Percentiles rank a stretch among this genome's conserved stretches.
Conservation (phyloP, 2,888 invertebrate species). For the Pachydiplax longipennis region DNA sequence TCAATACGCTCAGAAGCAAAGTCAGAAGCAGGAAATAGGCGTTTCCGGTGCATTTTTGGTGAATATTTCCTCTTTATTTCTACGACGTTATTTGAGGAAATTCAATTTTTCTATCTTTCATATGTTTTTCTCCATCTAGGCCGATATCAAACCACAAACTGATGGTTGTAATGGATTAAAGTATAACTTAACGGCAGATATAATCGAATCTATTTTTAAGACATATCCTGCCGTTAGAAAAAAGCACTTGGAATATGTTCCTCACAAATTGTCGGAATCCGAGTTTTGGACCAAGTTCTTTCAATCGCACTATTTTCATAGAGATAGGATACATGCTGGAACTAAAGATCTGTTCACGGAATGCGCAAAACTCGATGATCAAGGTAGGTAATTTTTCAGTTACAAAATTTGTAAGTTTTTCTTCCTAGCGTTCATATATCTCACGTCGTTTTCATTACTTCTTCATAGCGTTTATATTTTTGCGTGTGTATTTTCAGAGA, state of each 20-base stretch:
- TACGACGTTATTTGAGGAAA: no score
- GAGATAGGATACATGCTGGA: slow-evolving; percentile 87
- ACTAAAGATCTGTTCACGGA: slow-evolving; percentile 97
- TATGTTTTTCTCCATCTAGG: slow-evolving; percentile 78
- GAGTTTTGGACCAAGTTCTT: slow-evolving; percentile 99
- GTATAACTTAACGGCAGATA: slow-evolving; percentile 95
- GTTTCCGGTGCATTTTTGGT: slow-evolving; percentile 71
- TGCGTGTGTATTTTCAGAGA: slow-evolving; percentile 58
- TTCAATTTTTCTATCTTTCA: no score
- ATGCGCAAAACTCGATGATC: slow-evolving; percentile 96
- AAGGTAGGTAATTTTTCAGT: slow-evolving; percentile 61
- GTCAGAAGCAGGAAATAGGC: slow-evolving; percentile 86
- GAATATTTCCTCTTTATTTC: slow-evolving; percentile 51
- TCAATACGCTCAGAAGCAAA: slow-evolving; percentile 73
- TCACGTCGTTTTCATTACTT: no score
- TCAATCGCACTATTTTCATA: slow-evolving; percentile 98
- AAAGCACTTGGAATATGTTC: slow-evolving; percentile 96
- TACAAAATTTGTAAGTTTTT: background rate
- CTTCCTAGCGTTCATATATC: background rate
- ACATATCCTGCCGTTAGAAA: slow-evolving; percentile 98
- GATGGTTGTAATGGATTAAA: slow-evolving; percentile 96
- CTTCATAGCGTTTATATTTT: background rate
- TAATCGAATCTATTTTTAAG: slow-evolving; percentile 97
- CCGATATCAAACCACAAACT: slow-evolving; percentile 95
- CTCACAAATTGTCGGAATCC: slow-evolving; percentile 90